A percentile compares a stretch with the other conserved stretches of the same genome.
Conservation (phyloP, 2,888 invertebrate species). For the Gastrophysa polygoni region DNA sequence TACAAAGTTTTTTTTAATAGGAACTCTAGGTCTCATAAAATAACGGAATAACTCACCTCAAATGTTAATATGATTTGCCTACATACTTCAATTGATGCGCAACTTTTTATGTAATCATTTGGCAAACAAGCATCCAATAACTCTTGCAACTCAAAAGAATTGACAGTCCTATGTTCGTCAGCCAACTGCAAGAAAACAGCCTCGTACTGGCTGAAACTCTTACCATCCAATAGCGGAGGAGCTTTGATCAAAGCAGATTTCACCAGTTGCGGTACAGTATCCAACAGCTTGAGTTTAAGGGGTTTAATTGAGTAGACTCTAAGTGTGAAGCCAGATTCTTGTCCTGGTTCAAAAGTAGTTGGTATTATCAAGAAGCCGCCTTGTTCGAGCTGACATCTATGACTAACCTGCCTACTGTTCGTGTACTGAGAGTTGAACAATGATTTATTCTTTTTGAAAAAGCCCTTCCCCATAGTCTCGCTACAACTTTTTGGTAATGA, state of each 20-base stretch:
- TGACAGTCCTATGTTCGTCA: slow-evolving; percentile 88
- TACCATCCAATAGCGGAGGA: slow-evolving; percentile 70
- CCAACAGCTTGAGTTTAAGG: slow-evolving; percentile 75
- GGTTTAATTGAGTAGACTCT: slow-evolving; percentile 80
- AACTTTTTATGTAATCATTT: slow-evolving; percentile 93
- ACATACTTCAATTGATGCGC: slow-evolving; percentile 90
- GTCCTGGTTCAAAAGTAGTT: slow-evolving; percentile 89
- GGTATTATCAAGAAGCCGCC: slow-evolving; percentile 86
- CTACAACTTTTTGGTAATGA: slow-evolving; percentile 70
- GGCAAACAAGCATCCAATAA: slow-evolving; percentile 88
- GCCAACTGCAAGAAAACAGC: slow-evolving; percentile 88
- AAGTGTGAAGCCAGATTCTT: slow-evolving; percentile 87
- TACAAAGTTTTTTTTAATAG: too few species aligned
- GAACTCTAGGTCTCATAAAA: too few species aligned
- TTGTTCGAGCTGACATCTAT: slow-evolving; percentile 72
- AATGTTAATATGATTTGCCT: slow-evolving; percentile 86
- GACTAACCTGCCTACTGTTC: slow-evolving; percentile 82
- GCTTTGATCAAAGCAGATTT: slow-evolving; percentile 80
- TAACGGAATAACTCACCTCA: slow-evolving; percentile 73
- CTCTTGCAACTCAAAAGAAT: slow-evolving; percentile 90
- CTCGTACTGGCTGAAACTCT: slow-evolving; percentile 84
- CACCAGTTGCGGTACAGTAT: slow-evolving; percentile 70
- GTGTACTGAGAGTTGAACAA: slow-evolving; percentile 90
- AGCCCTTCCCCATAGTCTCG: slow-evolving; percentile 78
- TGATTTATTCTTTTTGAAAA: slow-evolving; percentile 85